Evolutionary conservation across 2,113 vertebrate species (phyloP), one percentile per base, ranked within the genome.

Genomic region (Butorides virescens): DNA sequence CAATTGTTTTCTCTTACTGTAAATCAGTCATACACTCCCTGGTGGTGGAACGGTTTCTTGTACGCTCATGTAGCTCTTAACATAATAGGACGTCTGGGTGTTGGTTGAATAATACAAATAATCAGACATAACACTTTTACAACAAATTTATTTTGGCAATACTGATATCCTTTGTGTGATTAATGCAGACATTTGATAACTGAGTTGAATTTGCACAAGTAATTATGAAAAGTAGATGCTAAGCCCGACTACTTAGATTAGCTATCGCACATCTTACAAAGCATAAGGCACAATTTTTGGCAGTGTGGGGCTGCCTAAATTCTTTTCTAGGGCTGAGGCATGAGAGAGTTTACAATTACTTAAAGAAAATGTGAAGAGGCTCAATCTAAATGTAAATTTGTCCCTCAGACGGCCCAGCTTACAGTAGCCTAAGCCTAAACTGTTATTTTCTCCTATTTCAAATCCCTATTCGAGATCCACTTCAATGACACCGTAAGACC

Each of bases 111-210:
- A 96, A 92, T 42, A 91, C 62, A 68, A 88, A 93, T 95, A 96
- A 92, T 90, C 84, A 92, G 89, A 87, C 58, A 52, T 47, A 95
- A 93, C 89, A 92, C 66, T 96, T 91, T 18, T 49, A 87, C 49
- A 62, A 66, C 63, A 62, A 23, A 55, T 95, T 97, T 97, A 78
- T 95, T 97, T 97, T 97, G 95, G 95, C 94, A 95, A 12, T 19
- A 62, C 55, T 75, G 71, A 52, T 92, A 87, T 68, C 86, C 80
- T 96, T 82, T 91, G 80, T 82, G 67, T 67, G 56, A 93, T 93
- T 91, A 85, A 75, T 55, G 86, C 70, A 91, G 94, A 82, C 84
- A 39, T 89, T 91, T 95, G 95, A 97, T 96, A 94, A 96, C 84
- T 29, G 10, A 72, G 76, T 75, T 70, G 39, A 79, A 91, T 88